Evolutionary conservation across 1,140 invertebrate species (phyloP), one percentile per base, ranked within the genome.

Genomic region (Bombus pyrosoma): DNA sequence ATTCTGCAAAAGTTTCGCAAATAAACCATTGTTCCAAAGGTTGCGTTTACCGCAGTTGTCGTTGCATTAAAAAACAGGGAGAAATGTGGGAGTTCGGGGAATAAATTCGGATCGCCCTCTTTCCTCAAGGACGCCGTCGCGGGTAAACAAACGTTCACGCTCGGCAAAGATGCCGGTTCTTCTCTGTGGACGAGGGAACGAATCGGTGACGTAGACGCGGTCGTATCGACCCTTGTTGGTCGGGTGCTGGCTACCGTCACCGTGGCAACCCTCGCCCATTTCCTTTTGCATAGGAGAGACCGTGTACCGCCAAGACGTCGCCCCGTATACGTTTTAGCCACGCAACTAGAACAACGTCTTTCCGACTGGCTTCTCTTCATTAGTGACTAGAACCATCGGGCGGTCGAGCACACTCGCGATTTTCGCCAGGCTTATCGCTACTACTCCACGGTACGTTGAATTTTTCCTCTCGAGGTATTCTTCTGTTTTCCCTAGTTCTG

Each of bases 251-350:
- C 64, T 74, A 43, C 71, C 89, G 92, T 92, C 89, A 92, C 90
- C 89, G 87, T 91, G 87, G 87, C 91, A 91, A 92, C 89, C 91
- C 89, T 89, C 90, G 87, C 81, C 83, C 86, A 71, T 88, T 89
- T 92, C 86, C 90, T 91, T 91, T 91, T 89, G 85, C 89, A 85
- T 89, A 90, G 81, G 68, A 83, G 77, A 76, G 41, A n/a, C 74
- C 28, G 80, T 34, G 28, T 34, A 28, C 5, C 71, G 78, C 15
- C 47, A 43, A 89, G 81, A 71, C 59, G 75, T 66, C 32, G 81
- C 86, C 85, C 74, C 68, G 59, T 57, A 10, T 37, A 64, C 47
- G 59, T n/a, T 62, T 59, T 62, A 62, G 34, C 87, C 73, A 68
- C 57, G 59, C 62, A 43, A 5, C 53, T 3, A 64, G 64, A 41